Evolutionary conservation across 2,888 invertebrate species (phyloP).

Genomic region (Molorchus minor): DNA sequence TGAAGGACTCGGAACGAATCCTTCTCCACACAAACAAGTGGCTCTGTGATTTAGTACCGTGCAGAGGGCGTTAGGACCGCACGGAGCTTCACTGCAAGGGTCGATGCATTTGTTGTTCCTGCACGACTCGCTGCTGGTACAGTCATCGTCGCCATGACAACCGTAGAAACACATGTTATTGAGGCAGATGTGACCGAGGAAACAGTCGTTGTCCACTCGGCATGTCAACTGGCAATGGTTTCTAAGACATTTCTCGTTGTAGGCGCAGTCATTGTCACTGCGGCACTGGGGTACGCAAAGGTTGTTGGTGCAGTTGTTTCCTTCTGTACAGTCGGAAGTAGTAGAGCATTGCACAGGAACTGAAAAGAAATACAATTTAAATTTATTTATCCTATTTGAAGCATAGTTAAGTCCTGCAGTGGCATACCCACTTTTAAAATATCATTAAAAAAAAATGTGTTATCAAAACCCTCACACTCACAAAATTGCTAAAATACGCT

Average conservation of each 20-base stretch:
- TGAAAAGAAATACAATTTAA: conserved; percentile 58
- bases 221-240: conserved; percentile 89
- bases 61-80: conserved; percentile 86
- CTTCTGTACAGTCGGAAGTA: conserved; percentile 75
- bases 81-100: conserved; percentile 80
- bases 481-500: too few species aligned
- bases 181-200: conserved; percentile 89
- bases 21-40: conserved; percentile 79
- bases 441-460: too few species aligned
- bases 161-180: conserved; percentile 87
- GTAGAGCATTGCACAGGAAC: conserved; percentile 81
- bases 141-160: conserved; percentile 87
- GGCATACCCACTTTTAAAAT: too few species aligned
- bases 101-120: conserved; percentile 81
- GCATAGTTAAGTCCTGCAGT: too few species aligned
- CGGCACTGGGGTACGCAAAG: conserved; percentile 83
- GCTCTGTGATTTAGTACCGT: conserved; percentile 83
- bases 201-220: conserved; percentile 90
- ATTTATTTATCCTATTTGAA: too few species aligned
- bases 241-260: conserved; percentile 87
- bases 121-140: conserved; percentile 85
- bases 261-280: conserved; percentile 83
- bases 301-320: conserved; percentile 79
- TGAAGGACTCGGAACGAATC: conserved; percentile 87
- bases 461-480: too few species aligned